These are phyloP conservation scores for Nibea albiflora DNA, from an alignment of 2,113 vertebrate species.

Conservation along the genomic window DNA sequence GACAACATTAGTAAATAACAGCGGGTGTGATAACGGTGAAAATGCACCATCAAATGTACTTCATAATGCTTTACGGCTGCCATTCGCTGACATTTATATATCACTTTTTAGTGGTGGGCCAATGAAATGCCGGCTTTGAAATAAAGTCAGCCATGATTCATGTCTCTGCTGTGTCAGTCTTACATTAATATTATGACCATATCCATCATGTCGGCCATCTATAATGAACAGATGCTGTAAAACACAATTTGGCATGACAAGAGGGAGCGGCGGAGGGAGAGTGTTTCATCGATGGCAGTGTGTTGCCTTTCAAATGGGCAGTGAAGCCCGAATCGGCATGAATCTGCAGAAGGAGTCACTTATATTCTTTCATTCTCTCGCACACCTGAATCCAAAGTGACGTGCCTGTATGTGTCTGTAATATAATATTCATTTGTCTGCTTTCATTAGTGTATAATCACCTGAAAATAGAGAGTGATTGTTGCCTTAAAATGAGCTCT, in stretches of 20 bases:
- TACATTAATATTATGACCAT: slow-evolving; percentile 89
- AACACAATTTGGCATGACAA: slow-evolving; percentile 83
- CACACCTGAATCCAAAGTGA: slow-evolving; percentile 7
- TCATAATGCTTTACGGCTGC: slow-evolving; percentile 81
- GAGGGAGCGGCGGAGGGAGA: slow-evolving; percentile 68
- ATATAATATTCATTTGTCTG: too few relatives aligned
- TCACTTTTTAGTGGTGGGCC: slow-evolving; percentile 84
- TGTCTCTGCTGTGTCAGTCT: slow-evolving; percentile 84
- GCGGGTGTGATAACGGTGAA: slow-evolving; percentile 80
- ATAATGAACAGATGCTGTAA: slow-evolving; percentile 86
- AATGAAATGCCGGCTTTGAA: slow-evolving; percentile 84
- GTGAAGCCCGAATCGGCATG: not conserved
- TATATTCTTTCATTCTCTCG: not conserved
- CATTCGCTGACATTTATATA: slow-evolving; percentile 86
- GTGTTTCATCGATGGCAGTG: slow-evolving; percentile 24
- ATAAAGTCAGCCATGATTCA: slow-evolving; percentile 87
- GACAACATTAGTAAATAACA: slow-evolving; percentile 82
- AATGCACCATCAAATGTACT: slow-evolving; percentile 84
- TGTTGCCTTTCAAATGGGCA: slow-evolving; percentile 33
- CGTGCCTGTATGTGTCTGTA: not conserved
- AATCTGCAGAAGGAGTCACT: not conserved
- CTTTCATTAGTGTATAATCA: too few relatives aligned
- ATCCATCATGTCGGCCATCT: slow-evolving; percentile 86
- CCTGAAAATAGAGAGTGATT: too few relatives aligned
- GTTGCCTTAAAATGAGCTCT: too few relatives aligned